These are phyloP conservation scores for Dromas ardeola DNA, from an alignment of 2,113 vertebrate genomes.

Conservation along the genomic window DNA sequence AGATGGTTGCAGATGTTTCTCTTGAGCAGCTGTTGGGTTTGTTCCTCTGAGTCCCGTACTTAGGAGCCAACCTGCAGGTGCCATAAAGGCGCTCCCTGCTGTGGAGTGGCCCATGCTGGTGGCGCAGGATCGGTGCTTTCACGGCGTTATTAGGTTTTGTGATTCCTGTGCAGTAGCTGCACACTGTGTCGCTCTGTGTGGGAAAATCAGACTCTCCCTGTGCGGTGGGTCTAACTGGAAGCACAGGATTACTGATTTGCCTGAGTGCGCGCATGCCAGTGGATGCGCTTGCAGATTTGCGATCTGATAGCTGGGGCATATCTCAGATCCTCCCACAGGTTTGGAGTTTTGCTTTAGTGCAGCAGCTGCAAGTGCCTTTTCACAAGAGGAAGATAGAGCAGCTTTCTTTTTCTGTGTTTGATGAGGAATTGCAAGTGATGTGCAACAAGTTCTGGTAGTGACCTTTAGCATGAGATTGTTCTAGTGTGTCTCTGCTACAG, in stretches of 20 bases:
- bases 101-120: accelerated
- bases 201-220: not conserved
- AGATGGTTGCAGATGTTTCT: not conserved
- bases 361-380: not conserved
- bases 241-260: not conserved
- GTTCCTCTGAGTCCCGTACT: not conserved
- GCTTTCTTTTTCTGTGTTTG: not conserved
- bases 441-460: not conserved
- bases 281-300: not conserved
- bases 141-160: accelerated
- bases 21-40: accelerated
- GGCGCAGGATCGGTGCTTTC: not conserved
- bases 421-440: not conserved
- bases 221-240: not conserved
- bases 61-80: not conserved
- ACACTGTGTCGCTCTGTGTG: not conserved
- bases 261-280: not conserved
- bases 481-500: not conserved
- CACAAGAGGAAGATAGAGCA: not conserved
- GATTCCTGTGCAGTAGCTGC: not conserved
- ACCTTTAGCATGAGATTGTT: not conserved
- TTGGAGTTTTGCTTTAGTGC: not conserved
- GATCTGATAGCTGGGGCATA: not conserved
- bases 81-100: not conserved
- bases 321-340: not conserved